phyloP scores from a whole-genome alignment of 2,113 vertebrate genomes.

The Barnardius zonarius region DNA sequence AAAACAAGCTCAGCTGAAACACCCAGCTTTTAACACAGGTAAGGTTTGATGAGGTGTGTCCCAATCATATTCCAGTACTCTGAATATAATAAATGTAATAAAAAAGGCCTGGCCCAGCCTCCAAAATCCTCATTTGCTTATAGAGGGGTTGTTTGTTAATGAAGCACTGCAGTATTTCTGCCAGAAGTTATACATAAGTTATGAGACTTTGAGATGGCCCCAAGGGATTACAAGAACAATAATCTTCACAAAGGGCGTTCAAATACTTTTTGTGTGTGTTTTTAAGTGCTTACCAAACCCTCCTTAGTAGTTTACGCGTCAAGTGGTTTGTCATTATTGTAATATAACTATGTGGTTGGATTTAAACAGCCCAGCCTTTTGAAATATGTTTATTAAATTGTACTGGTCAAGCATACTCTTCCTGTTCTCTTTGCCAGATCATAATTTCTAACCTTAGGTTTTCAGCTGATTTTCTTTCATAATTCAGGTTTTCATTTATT shows the following conservation, averaged over 20 bases:
- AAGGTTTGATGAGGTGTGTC: background rate
- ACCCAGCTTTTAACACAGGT: background rate
- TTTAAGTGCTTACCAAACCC: background rate
- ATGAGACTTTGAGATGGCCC: background rate
- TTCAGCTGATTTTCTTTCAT: background rate
- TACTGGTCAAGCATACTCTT: background rate
- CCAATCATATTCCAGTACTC: background rate
- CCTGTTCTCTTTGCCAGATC: background rate
- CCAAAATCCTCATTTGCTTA: background rate
- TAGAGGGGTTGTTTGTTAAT: accelerated
- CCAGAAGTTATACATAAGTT: background rate
- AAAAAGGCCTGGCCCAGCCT: background rate
- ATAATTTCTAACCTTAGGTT: background rate
- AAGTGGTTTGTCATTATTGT: background rate
- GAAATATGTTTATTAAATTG: background rate
- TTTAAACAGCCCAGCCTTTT: background rate
- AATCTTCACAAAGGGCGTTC: background rate
- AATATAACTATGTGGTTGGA: background rate
- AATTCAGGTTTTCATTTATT: background rate
- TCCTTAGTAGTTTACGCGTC: background rate
- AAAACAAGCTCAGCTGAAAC: background rate
- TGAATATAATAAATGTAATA: background rate
- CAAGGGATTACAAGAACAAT: background rate
- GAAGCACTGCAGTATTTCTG: background rate
- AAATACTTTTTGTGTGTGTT: background rate